Base-by-base conservation (phyloP, 2,888 invertebrate species). In the Apantesis nais region DNA sequence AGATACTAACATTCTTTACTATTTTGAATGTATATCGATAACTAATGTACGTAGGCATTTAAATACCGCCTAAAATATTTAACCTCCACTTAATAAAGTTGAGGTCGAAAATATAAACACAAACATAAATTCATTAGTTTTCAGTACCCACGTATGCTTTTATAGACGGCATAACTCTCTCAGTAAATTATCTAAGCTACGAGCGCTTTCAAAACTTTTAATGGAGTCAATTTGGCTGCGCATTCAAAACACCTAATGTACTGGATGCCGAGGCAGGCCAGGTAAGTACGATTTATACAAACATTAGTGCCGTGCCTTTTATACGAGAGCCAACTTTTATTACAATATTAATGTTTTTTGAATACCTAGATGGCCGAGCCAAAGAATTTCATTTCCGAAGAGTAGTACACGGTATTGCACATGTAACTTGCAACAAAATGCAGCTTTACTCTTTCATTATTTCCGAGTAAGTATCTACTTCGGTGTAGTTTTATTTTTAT, bases 161-260 rank as follows among this genome's bases (percentile, higher is more conserved):
- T 91, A 90, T 92, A 91, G 88, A 90, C 86, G 85, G 91, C 89
- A 91, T 91, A 92, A 93, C 93, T 93, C 92, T 87, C 89, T 85
- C 90, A 86, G 89, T 92, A 92, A 94, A 94, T 94, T 93, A 93
- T 93, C 92, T 93, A 92, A 93, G 92, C 93, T 91, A 89, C 89
- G 92, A 91, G 90, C 89, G 93, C 93, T 93, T 93, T 93, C 92
- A 91, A 89, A 94, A 94, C 91, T 94, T 94, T 94, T 94, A 94
- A 94, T 94, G 94, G 93, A 93, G 92, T 93, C 93, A 93, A 93
- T 94, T 93, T 93, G 90, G 92, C 89, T 85, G 88, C 91, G 90
- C 90, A 92, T 93, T 93, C 92, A 93, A 94, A 94, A 93, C 91
- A 92, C 87, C 89, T 87, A 88, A 89, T 88, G 87, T 88, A 83